Evolutionary conservation across 2,888 invertebrate species (phyloP).

Genomic region (Pedicia rivosa): DNA sequence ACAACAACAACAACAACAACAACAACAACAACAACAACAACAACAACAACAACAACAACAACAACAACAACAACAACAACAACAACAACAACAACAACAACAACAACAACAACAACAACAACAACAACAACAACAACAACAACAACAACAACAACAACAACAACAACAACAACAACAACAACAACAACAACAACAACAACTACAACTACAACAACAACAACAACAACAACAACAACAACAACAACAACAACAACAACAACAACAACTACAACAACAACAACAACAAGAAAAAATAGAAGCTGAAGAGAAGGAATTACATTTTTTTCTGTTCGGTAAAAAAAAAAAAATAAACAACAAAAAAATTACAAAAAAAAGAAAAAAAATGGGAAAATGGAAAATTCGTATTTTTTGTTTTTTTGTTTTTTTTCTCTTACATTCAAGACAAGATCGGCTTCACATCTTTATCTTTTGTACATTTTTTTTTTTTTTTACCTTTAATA

Average conservation of each 20-base stretch:
- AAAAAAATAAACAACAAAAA: not conserved
- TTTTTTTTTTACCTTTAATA: too few relatives aligned
- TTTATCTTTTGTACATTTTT: too few relatives aligned
- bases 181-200: not conserved
- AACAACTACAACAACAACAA: not conserved
- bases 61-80: not conserved
- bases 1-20: not conserved
- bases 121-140: not conserved
- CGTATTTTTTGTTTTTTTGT: too few relatives aligned
- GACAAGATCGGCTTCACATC: too few relatives aligned
- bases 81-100: not conserved
- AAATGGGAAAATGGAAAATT: too few relatives aligned
- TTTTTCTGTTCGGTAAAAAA: too few relatives aligned
- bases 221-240: not conserved
- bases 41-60: not conserved
- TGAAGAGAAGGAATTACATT: not conserved
- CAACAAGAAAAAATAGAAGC: not conserved
- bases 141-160: not conserved
- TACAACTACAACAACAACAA: not conserved
- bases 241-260: not conserved
- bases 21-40: not conserved
- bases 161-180: not conserved
- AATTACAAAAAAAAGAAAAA: too few relatives aligned
- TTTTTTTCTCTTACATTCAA: too few relatives aligned
- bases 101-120: not conserved